Percentiles rank a stretch among this genome's conserved stretches.
These are phyloP conservation scores for Oophaga pumilio DNA, from an alignment of 2,113 vertebrate genomes.

Conservation along the genomic window DNA sequence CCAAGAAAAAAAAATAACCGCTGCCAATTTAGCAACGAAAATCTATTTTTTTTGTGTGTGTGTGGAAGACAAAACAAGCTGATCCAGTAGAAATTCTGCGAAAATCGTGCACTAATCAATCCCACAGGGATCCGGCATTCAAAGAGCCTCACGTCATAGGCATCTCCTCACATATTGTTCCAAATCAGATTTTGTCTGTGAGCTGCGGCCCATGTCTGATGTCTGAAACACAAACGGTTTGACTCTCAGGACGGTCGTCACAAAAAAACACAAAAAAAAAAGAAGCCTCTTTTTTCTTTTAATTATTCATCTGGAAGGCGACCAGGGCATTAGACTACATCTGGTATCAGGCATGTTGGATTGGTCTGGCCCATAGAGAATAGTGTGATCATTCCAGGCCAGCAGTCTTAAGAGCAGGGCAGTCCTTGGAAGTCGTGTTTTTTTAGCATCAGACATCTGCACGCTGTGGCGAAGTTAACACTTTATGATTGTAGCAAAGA, in stretches of 20 bases:
- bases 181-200: conserved; percentile 30
- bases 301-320: conserved; percentile 43
- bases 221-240: conserved; percentile 17
- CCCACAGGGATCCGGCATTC: conserved; percentile 26
- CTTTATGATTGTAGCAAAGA: not conserved
- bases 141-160: conserved; percentile 23
- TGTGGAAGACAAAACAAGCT: conserved; percentile 44
- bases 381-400: conserved; percentile 44
- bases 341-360: conserved; percentile 36
- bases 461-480: not conserved
- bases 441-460: conserved; percentile 25
- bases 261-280: conserved; percentile 21
- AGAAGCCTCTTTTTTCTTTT: conserved; percentile 13
- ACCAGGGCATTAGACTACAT: conserved; percentile 30
- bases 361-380: conserved; percentile 36
- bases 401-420: conserved; percentile 14
- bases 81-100: conserved; percentile 46
- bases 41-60: conserved; percentile 10
- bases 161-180: not conserved
- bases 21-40: conserved; percentile 46
- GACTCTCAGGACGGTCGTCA: not conserved
- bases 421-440: not conserved
- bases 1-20: not conserved
- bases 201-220: conserved; percentile 6
- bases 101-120: conserved; percentile 49